These are phyloP conservation scores for Potorous gilbertii DNA, from an alignment of 2,797 vertebrate species.

Conservation along the genomic window DNA sequence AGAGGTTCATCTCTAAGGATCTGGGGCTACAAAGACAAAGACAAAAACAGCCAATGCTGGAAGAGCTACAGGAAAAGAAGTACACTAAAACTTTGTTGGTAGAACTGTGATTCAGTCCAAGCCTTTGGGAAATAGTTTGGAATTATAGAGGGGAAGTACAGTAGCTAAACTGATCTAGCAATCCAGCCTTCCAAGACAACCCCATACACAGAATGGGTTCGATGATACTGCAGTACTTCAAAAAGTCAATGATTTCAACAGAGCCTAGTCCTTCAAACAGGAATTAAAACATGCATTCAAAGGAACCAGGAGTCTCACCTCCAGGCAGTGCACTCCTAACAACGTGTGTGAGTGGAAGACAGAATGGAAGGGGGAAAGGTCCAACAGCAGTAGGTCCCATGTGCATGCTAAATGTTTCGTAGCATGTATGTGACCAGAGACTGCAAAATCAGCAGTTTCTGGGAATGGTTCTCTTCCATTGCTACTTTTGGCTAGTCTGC, in stretches of 20 bases:
- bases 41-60: background rate
- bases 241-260: background rate
- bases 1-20: background rate
- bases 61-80: background rate
- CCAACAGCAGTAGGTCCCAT: background rate
- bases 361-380: background rate
- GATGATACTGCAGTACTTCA: background rate
- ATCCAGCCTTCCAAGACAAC: background rate
- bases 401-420: background rate
- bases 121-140: background rate
- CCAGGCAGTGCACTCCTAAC: background rate
- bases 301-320: background rate
- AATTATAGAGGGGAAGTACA: background rate
- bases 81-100: background rate
- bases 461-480: background rate
- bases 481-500: background rate
- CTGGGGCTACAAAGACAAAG: background rate
- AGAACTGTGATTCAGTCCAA: background rate
- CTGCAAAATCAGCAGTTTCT: background rate
- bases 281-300: background rate
- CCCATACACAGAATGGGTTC: background rate
- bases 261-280: background rate
- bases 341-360: background rate
- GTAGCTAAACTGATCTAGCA: background rate
- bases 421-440: background rate